A percentile compares a stretch with the other conserved stretches of the same genome.
These are phyloP conservation scores for Akabosia matsudoensis DNA, from an alignment of 1,140 invertebrate genomes.

Conservation along the genomic window DNA sequence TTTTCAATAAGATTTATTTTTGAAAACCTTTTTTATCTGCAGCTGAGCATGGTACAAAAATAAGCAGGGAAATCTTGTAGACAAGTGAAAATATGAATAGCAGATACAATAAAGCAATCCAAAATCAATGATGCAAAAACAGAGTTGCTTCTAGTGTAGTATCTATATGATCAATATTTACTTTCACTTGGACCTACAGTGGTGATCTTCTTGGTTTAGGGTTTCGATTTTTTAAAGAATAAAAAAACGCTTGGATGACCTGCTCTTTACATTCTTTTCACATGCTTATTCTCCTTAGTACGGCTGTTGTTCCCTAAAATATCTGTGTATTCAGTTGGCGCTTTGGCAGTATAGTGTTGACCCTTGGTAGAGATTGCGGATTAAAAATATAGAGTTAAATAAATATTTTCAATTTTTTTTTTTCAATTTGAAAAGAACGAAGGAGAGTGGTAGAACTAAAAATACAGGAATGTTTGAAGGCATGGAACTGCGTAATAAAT, in stretches of 20 bases:
- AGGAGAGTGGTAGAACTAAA: too few species aligned
- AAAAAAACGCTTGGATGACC: not conserved
- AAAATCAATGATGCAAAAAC: not conserved
- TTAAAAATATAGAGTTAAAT: not conserved
- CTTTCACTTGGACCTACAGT: not conserved
- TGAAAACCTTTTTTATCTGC: too few species aligned
- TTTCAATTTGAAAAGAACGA: too few species aligned
- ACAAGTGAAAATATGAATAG: not conserved
- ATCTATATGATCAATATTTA: not conserved
- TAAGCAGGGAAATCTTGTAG: not conserved
- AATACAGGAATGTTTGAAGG: too few species aligned
- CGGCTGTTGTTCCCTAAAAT: too few species aligned
- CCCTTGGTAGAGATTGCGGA: too few species aligned
- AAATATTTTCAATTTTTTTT: not conserved
- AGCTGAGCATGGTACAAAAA: not conserved
- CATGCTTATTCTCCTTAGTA: not conserved
- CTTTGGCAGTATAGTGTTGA: too few species aligned
- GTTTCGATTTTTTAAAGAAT: too few species aligned
- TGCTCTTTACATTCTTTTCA: not conserved
- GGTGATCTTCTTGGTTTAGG: too few species aligned
- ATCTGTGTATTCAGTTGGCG: too few species aligned
- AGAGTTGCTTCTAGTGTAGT: not conserved
- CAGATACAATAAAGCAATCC: not conserved
- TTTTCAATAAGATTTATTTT: too few species aligned
- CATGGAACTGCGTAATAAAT: too few species aligned